These are phyloP conservation scores for Rhagoletis zephyria DNA, from an alignment of 1,140 invertebrate genomes.

Conservation along the genomic window DNA sequence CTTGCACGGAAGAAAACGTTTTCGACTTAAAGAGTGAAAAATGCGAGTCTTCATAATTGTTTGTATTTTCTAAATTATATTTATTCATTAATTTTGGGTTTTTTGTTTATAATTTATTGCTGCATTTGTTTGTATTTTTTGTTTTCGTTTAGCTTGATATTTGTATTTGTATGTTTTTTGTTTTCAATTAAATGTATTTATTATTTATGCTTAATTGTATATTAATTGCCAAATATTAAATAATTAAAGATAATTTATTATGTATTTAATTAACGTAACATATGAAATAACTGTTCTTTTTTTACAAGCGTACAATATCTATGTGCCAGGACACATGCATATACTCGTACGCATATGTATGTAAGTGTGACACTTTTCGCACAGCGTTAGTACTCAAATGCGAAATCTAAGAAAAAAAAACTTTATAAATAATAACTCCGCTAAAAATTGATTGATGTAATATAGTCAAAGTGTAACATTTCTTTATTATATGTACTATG, in stretches of 20 bases:
- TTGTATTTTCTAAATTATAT: slow-evolving; percentile 50
- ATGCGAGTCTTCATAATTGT: slow-evolving; percentile 36
- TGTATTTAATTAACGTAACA: slow-evolving; percentile 30
- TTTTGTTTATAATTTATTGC: slow-evolving; percentile 52
- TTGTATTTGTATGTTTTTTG: slow-evolving; percentile 35
- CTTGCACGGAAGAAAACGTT: too few species aligned
- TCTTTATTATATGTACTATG: not conserved
- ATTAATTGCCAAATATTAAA: slow-evolving; percentile 53
- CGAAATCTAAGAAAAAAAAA: slow-evolving; percentile 40
- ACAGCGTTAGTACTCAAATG: slow-evolving; percentile 13
- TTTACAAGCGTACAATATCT: slow-evolving; percentile 52
- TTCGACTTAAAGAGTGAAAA: not conserved
- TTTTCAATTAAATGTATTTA: not conserved
- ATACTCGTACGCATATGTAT: not conserved
- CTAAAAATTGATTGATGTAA: slow-evolving; percentile 31
- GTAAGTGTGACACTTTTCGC: slow-evolving; percentile 35
- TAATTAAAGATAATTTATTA: slow-evolving; percentile 51
- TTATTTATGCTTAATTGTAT: slow-evolving; percentile 50
- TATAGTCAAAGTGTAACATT: slow-evolving; percentile 43
- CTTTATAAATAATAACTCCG: slow-evolving; percentile 50
- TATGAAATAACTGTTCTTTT: slow-evolving; percentile 34
- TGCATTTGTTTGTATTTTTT: slow-evolving; percentile 42
- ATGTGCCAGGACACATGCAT: slow-evolving; percentile 8
- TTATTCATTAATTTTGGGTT: slow-evolving; percentile 42
- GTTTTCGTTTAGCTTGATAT: slow-evolving; percentile 51